Evolutionary conservation across 2,888 invertebrate species (phyloP).

Genomic region (Stenichneumon culpator): DNA sequence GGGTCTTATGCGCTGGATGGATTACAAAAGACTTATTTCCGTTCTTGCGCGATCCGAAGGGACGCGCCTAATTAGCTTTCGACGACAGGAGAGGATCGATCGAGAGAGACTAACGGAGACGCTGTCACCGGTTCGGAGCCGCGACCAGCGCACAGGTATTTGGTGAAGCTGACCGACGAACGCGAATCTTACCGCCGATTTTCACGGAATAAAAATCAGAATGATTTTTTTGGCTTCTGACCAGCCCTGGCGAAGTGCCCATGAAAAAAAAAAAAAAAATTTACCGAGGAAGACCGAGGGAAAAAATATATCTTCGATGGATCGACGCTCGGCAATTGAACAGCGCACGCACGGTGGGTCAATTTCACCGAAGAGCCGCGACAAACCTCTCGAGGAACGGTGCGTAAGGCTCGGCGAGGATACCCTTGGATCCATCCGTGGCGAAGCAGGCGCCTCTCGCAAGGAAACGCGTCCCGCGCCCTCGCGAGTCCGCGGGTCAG

Average conservation of each 20-base stretch:
- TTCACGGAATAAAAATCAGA: no score
- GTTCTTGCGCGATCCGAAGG: slow-evolving; percentile 19
- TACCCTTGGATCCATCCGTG: slow-evolving; percentile 9
- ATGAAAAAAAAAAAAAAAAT: no score
- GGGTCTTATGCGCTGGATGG: slow-evolving; percentile 10
- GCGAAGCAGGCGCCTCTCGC: slow-evolving; percentile 26
- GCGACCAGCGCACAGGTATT: not conserved
- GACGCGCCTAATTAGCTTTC: slow-evolving; percentile 58
- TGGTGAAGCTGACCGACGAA: slow-evolving; percentile 16
- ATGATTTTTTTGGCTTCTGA: no score
- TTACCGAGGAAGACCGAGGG: no score
- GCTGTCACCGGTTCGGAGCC: not conserved
- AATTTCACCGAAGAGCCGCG: slow-evolving; percentile 6
- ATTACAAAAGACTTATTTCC: slow-evolving; percentile 16
- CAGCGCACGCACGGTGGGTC: not conserved
- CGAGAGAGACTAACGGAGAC: slow-evolving; percentile 9
- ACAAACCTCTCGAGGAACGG: not conserved
- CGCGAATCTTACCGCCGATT: not conserved
- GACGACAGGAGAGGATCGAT: slow-evolving; percentile 36
- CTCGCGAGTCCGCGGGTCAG: slow-evolving; percentile 74
- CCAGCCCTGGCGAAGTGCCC: no score
- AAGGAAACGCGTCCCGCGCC: slow-evolving; percentile 66
- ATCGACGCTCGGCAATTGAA: not conserved
- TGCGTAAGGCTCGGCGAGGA: slow-evolving; percentile 4
- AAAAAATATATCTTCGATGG: no score